These are phyloP conservation scores for Condylostylus longicornis DNA, from an alignment of 1,140 invertebrate genomes.

Conservation along the genomic window DNA sequence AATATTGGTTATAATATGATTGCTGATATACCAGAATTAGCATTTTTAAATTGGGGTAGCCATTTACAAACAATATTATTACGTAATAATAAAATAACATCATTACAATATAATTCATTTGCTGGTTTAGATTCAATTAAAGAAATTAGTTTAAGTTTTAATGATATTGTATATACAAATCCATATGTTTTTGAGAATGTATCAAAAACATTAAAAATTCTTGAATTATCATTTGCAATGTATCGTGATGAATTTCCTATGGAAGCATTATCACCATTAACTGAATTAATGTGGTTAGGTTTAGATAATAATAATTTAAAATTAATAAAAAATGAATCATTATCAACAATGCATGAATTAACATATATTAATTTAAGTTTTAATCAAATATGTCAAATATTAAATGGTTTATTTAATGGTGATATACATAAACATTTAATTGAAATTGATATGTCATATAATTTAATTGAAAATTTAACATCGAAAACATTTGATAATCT, in stretches of 20 bases:
- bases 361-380: conserved; percentile 76
- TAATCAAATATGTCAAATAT: conserved; percentile 51
- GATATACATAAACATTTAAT: conserved; percentile 55
- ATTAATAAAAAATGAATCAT: conserved; percentile 46
- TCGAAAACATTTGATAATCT: conserved; percentile 48
- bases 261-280: conserved; percentile 51
- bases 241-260: conserved; percentile 62
- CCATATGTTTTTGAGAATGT: conserved; percentile 59
- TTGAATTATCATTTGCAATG: conserved; percentile 73
- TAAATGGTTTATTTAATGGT: conserved; percentile 47
- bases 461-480: conserved; percentile 45
- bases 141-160: conserved; percentile 79
- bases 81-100: conserved; percentile 67
- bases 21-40: conserved; percentile 53
- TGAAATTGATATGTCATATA: conserved; percentile 62
- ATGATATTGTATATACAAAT: conserved; percentile 63
- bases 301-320: conserved; percentile 78
- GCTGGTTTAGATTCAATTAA: conserved; percentile 50
- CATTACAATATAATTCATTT: conserved; percentile 58
- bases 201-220: conserved; percentile 54
- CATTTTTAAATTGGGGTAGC: conserved; percentile 50
- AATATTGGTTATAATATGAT: conserved; percentile 81
- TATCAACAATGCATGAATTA: conserved; percentile 45
- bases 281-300: conserved; percentile 64
- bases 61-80: conserved; percentile 68